phyloP scores from a whole-genome alignment of 1,140 invertebrate genomes.

The Ridgeia piscesae region DNA sequence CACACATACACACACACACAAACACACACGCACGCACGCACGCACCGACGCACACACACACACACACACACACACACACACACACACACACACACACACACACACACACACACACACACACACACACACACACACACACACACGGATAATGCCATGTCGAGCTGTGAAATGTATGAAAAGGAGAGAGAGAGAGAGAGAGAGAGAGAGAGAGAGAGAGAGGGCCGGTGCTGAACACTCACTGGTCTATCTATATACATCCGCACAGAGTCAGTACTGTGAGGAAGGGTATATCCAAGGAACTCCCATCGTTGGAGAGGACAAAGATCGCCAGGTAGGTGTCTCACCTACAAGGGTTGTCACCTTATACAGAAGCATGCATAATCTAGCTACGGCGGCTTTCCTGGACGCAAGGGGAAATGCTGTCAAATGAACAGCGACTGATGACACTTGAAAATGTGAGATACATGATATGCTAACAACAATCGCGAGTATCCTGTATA shows the following conservation, averaged over 20 bases:
- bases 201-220: too few relatives aligned
- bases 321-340: neutral
- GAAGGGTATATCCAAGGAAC: neutral
- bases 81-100: too few relatives aligned
- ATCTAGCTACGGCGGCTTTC: neutral
- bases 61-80: too few relatives aligned
- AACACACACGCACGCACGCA: too few relatives aligned
- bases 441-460: neutral
- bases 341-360: neutral
- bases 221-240: neutral
- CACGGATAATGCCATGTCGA: too few relatives aligned
- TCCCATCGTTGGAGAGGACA: neutral
- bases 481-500: neutral
- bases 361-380: too few relatives aligned
- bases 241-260: neutral
- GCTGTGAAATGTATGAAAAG: too few relatives aligned
- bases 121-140: too few relatives aligned
- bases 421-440: neutral
- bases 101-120: too few relatives aligned
- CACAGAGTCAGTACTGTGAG: neutral
- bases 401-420: neutral
- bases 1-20: slow-evolving; percentile 6
- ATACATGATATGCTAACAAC: neutral
- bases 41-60: too few relatives aligned
- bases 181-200: too few relatives aligned